phyloP scores from a whole-genome alignment of 1,140 invertebrate genomes.

The Trachymyrmex cornetzi region DNA sequence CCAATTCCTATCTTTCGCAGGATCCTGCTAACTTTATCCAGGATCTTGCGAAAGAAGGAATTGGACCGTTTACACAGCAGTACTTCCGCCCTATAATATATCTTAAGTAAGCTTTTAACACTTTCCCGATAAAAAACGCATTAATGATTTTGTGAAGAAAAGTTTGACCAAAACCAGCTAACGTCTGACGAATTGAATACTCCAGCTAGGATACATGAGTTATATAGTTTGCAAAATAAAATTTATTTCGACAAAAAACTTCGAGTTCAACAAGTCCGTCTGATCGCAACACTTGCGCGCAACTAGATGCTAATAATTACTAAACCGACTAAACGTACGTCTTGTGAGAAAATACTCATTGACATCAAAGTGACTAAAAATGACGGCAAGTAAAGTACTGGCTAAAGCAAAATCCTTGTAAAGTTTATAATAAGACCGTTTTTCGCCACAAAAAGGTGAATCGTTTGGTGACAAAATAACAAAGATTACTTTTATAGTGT shows the following conservation, averaged over 20 bases:
- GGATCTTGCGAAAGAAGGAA: conserved; percentile 60
- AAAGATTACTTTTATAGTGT: not conserved
- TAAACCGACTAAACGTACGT: conserved; percentile 11
- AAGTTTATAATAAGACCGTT: conserved; percentile 13
- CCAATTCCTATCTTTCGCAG: conserved; percentile 44
- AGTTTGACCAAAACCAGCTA: not conserved
- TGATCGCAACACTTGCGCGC: conserved; percentile 3
- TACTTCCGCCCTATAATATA: conserved; percentile 41
- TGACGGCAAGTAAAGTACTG: not conserved
- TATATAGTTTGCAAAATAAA: conserved; percentile 26
- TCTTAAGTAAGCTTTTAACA: conserved; percentile 32
- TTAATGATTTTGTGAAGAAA: conserved; percentile 4
- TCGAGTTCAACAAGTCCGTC: conserved; percentile 1
- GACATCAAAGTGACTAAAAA: not conserved
- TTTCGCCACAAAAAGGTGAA: conserved; percentile 14
- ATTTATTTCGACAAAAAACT: conserved; percentile 21
- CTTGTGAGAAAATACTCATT: not conserved
- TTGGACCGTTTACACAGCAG: conserved; percentile 37
- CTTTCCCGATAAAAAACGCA: conserved; percentile 29
- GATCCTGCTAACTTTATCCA: conserved; percentile 21
- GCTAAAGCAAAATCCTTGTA: not conserved
- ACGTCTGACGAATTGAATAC: not conserved
- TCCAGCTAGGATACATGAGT: not conserved
- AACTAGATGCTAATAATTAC: not conserved
- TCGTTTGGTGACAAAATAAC: conserved; percentile 11